Evolutionary conservation across 1,140 invertebrate genomes (phyloP), one percentile per base, ranked within the genome.

Genomic region (Papilio polytes): DNA sequence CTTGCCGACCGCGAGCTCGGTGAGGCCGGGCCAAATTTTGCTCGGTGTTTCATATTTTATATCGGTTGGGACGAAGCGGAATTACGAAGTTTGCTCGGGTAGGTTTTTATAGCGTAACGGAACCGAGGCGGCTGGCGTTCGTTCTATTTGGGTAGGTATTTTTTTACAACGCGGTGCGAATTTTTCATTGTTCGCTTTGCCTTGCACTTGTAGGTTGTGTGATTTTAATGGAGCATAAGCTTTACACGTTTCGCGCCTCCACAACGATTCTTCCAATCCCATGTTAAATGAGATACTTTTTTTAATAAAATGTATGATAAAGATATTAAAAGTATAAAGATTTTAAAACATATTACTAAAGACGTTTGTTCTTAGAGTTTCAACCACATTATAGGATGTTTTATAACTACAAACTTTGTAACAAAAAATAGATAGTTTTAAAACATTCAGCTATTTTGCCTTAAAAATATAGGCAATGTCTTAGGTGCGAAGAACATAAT

Each of bases 1-100:
- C 63, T 70, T 70, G 63, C 13, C 63, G 63, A 70, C 10, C 26
- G 70, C 15, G 81, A 85, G 85, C 84, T 86, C 85, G 84, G 87
- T 84, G 85, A 84, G 81, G 82, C 86, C 81, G 81, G 85, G 87
- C 83, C 83, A 86, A 91, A 90, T 90, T 93, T 89, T 86, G 89
- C 88, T 87, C 91, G 89, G 88, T 92, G 90, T 93, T 94, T 94
- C 93, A 94, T 94, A 94, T 94, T 94, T 94, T 93, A 94, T 94
- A 92, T 91, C 91, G 90, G 86, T 91, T 86, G 91, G 89, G 89
- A 88, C 88, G 86, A 82, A 87, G 84, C 88, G 90, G 91, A 91
- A 93, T 94, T 94, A 94, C 92, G 84, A 90, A 93, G 90, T 91
- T 94, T 92, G 91, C 91, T 90, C 88, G 84, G 90, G 87, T 92